phyloP scores from a whole-genome alignment of 1,140 invertebrate genomes.

The Gerris buenoi region DNA sequence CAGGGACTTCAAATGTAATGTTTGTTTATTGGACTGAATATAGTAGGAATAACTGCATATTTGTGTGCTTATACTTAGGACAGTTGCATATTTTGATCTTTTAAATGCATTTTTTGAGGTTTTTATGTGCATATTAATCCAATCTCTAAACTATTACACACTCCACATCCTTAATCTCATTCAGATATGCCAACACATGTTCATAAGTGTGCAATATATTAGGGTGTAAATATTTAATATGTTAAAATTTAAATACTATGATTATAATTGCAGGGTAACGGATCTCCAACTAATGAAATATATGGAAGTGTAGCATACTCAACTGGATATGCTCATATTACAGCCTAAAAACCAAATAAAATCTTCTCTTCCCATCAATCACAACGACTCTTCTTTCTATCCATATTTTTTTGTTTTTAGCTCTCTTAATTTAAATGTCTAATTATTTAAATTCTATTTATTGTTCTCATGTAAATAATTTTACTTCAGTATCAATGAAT shows the following conservation, averaged over 20 bases:
- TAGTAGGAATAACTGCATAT: too few species aligned
- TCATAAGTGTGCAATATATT: neutral
- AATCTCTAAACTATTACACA: neutral
- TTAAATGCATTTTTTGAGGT: neutral
- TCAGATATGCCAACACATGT: neutral
- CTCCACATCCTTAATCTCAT: neutral
- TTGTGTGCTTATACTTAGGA: neutral
- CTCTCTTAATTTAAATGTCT: too few species aligned
- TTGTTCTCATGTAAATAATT: too few species aligned
- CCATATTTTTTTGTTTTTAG: too few species aligned
- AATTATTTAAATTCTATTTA: too few species aligned
- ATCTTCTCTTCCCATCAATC: too few species aligned
- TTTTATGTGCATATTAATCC: neutral
- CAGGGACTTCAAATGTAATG: too few species aligned
- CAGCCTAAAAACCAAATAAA: slow-evolving; percentile 22
- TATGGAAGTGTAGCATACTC: slow-evolving; percentile 38
- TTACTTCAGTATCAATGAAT: too few species aligned
- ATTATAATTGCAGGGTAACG: slow-evolving; percentile 29
- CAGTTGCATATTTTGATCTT: neutral
- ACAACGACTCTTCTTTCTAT: too few species aligned
- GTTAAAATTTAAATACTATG: slow-evolving; percentile 7
- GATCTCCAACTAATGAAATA: slow-evolving; percentile 34
- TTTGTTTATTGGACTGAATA: too few species aligned
- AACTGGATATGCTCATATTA: slow-evolving; percentile 32
- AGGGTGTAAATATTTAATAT: neutral